phyloP scores from a whole-genome alignment of 30 jellyfish, hydroid and myxozoan species.

The Turritopsis rubra region DNA sequence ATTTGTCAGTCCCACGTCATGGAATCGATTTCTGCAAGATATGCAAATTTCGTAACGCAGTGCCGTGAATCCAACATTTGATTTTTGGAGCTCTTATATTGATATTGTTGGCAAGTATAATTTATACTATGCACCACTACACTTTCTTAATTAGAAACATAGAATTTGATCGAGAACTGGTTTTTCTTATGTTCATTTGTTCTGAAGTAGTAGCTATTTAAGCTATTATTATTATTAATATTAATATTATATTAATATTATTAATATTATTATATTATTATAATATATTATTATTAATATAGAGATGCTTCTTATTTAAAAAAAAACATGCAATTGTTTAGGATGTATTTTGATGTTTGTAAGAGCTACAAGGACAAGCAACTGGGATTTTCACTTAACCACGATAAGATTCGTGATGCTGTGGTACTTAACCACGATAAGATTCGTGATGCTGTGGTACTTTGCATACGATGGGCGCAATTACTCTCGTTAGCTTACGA shows the following conservation, averaged over 20 bases:
- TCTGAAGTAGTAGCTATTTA: too few relatives aligned
- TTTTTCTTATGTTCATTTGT: too few relatives aligned
- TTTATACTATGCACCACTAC: too few relatives aligned
- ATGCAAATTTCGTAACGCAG: not conserved
- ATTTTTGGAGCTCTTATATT: not conserved
- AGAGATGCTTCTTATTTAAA: not conserved
- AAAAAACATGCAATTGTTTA: not conserved
- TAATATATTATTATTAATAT: too few relatives aligned
- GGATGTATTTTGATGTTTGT: not conserved
- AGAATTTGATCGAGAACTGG: too few relatives aligned
- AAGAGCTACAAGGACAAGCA: not conserved
- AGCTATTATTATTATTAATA: too few relatives aligned
- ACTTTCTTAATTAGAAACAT: too few relatives aligned
- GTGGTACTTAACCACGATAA: not conserved
- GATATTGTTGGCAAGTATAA: not conserved
- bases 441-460: not conserved
- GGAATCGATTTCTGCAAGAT: not conserved
- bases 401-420: not conserved
- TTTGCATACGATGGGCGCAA: conserved; percentile 11
- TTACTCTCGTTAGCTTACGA: conserved; percentile 17
- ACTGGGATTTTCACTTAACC: not conserved
- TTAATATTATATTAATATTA: too few relatives aligned
- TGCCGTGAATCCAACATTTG: not conserved
- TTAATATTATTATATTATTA: too few relatives aligned
- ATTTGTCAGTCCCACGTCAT: too few relatives aligned